Base-by-base conservation (phyloP, 2,888 invertebrate species). In the Ypsolopha scabrella region DNA sequence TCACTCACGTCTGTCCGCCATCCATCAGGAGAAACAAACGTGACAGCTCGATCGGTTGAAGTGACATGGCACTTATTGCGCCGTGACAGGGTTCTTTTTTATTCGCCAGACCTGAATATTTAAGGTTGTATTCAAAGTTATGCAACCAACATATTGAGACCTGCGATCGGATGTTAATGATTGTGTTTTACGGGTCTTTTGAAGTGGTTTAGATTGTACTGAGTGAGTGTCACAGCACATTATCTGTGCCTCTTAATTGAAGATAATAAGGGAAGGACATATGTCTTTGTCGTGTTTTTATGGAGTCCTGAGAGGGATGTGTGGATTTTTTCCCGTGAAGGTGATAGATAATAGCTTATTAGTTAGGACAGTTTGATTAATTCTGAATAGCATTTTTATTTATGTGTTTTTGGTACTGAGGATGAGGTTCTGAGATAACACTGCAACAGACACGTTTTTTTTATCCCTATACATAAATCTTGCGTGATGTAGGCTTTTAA, bases 211-310 rank as follows among this genome's bases (percentile, higher is more conserved):
- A 0, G 39, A 7, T 35, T 7, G 39, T 39, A 41, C 68, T 63
- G 62, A 68, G 76, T 24, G 76, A 81, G 81, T 79, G 82, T 80
- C 82, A 79, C 74, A 75, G 72, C 71, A 73, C 70, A 80, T 81
- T 85, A 83, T 83, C 82, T 70, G 75, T 68, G 76, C 69, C 75
- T 80, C 83, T 82, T 85, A 85, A 85, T 85, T 85, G 85, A 83
- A 81, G 81, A 85, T 85, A 83, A 83, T 83, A 81, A 79, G 81
- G 75, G 76, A 68, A 43, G 75, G 80, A 80, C 82, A 83, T 83
- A 74, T 83, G 81, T 83, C 85, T 83, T 75, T 79, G 83, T 82
- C 85, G 72, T 74, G 77, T 81, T 81, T 80, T 82, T 82, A 81
- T 81, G 78, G 81, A 69, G 75, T 74, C 75, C 70, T 73, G 77